Percentiles rank a stretch among this genome's conserved stretches.
Conservation (phyloP, 1,140 invertebrate genomes). For the Drosophila sproati region DNA sequence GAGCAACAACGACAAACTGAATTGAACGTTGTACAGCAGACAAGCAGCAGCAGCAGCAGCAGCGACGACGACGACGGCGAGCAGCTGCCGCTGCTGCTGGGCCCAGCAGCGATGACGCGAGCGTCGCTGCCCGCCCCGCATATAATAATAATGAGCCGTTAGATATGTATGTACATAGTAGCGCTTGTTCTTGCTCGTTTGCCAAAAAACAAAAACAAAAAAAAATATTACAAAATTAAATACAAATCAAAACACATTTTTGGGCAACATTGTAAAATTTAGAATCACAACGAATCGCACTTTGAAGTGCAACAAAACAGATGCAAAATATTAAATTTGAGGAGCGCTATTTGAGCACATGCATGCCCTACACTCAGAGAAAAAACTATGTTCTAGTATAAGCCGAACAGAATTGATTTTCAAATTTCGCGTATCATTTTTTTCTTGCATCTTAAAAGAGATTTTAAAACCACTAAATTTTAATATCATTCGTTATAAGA, state of each 20-base stretch:
- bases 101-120: constrained; percentile 38
- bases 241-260: constrained; percentile 43
- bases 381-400: neutral
- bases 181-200: constrained; percentile 12
- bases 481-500: too few relatives aligned
- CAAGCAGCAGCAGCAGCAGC: constrained; percentile 47
- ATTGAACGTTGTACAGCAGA: constrained; percentile 5
- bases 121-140: constrained; percentile 18
- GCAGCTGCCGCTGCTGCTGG: constrained; percentile 6
- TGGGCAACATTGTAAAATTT: constrained; percentile 34
- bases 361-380: neutral
- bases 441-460: too few relatives aligned
- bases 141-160: constrained; percentile 51
- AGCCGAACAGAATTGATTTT: too few relatives aligned
- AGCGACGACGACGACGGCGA: constrained; percentile 4
- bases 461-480: too few relatives aligned
- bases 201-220: constrained; percentile 29
- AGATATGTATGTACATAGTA: constrained; percentile 20
- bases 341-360: neutral
- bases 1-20: constrained; percentile 54
- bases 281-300: constrained; percentile 19
- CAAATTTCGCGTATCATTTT: too few relatives aligned
- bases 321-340: constrained; percentile 2
- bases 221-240: constrained; percentile 6
- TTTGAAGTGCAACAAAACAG: constrained; percentile 21